Base-by-base conservation (phyloP, 2,113 vertebrate species). In the Hemicordylus capensis region DNA sequence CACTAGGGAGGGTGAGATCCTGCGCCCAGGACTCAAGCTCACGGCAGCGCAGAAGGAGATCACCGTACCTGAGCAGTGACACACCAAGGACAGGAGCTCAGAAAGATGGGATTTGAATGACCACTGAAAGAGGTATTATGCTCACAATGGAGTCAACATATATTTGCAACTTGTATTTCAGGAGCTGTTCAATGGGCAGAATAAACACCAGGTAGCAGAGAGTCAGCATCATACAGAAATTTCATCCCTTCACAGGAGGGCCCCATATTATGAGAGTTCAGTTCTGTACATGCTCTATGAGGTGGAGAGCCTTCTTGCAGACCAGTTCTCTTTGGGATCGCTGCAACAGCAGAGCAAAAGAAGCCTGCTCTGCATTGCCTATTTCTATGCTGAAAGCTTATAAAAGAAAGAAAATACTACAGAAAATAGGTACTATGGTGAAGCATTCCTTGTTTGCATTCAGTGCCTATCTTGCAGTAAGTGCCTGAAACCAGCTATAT, bases 1-100 rank as follows among this genome's bases (percentile, higher is more conserved):
- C 95, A 89, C 93, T 95, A 76, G 97, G 98, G 93, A 98, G 97
- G 94, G 97, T 95, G 93, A 98, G 94, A 95, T 97, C 96, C 91
- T 96, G 97, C 85, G 97, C 96, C 97, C 97, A 96, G 84, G 90
- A 94, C 81, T 97, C 95, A 88, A 97, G 95, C 95, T 98, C 97
- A 91, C 96, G 96, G 91, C 97, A 96, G 82, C 72, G 58, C 85
- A 2, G 89, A 88, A 91, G 93, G 89, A 98, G 95, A 85, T 97
- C 97, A 48, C 93, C 96, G 91, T 96, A 97, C 96, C 92, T 95
- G 92, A 91, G 95, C 94, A 95, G 95, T 90, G 89, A 92, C 91
- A 81, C 81, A 85, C n/a, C n/a, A 85, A 80, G 73, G 70, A 48
- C 44, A 28, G 76, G 80, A 76, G 69, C 77, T 87, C 2, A 80